Base-by-base conservation (phyloP, 1,140 invertebrate species). In the Brachionus sp. region DNA sequence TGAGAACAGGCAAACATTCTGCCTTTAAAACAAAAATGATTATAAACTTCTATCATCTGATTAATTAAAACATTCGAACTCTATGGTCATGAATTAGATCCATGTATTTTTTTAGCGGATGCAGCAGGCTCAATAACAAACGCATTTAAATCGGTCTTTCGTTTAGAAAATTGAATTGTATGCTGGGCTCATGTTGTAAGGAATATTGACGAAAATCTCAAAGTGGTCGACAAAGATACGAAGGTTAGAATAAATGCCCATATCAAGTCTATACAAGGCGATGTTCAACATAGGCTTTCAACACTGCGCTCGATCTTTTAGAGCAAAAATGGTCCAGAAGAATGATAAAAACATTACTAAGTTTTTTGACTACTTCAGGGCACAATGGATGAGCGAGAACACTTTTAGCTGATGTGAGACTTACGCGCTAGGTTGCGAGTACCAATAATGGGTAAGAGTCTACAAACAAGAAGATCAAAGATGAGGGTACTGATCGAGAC, bases 391-490 rank as follows among this genome's bases (percentile, higher is more conserved):
- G n/a, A 10, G 70, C 25, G 39, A 75, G 35, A 44, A 16, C 3
- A 73, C 37, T 44, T 73, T 39, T 12, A n/a, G 68, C 5, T 73
- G 68, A 37, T 73, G 44, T 23, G 37, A 73, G 42, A 23, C 12
- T 19, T 44, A 44, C 39, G 33, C 29, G 16, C 12, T 6, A n/a
- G 13, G n/a, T 70, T 37, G 0, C 66, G 16, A 37, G 33, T 70
- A 70, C 66, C 12, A 70, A 70, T 16, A 70, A 70, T 70, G 13
- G 13, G n/a, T n/a, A n/a, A n/a, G 66, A 70, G 39, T 35, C 66
- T 4, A 70, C 66, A 35, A 70, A 70, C 35, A 70, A 39, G 13
- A 1, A 0, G 1, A 70, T 70, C 12, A 70, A 70, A 39, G 19
- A 70, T n/a, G 66, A 70, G 10, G 19, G 33, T 39, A 70, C 66